Conservation (phyloP, 2,888 invertebrate species). For the Stegophylla sp. region DNA sequence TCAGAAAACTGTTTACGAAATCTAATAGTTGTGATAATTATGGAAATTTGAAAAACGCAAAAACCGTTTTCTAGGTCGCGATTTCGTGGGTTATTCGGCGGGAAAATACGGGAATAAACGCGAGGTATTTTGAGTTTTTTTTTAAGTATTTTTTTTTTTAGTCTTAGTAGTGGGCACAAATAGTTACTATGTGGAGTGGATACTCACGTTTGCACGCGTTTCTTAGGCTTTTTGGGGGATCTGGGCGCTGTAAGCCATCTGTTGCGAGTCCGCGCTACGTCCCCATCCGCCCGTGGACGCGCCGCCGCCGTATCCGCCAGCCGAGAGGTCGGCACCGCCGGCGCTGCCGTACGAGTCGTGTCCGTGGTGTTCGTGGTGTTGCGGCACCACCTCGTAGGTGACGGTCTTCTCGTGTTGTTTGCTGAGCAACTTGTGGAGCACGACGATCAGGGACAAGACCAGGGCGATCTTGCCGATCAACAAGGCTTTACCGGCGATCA, state of each 20-base stretch:
- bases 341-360: slow-evolving; percentile 70
- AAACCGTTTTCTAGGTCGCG: background rate
- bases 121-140: too few species aligned
- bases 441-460: slow-evolving; percentile 82
- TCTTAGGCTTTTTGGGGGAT: slow-evolving; percentile 66
- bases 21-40: too few species aligned
- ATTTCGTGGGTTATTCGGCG: too few species aligned
- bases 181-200: too few species aligned
- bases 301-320: slow-evolving; percentile 68
- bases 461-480: slow-evolving; percentile 84
- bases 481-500: slow-evolving; percentile 85
- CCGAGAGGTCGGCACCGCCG: slow-evolving; percentile 67
- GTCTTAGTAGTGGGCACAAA: too few species aligned
- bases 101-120: too few species aligned
- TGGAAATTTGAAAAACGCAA: too few species aligned
- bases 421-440: slow-evolving; percentile 80
- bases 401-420: slow-evolving; percentile 78
- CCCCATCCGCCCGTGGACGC: slow-evolving; percentile 71
- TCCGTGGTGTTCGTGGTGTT: slow-evolving; percentile 78
- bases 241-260: slow-evolving; percentile 81
- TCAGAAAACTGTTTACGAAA: too few species aligned
- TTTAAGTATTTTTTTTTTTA: too few species aligned
- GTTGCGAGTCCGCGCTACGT: slow-evolving; percentile 72
- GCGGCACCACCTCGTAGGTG: slow-evolving; percentile 85
- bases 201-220: slow-evolving; percentile 56